Percentiles rank a stretch among this genome's conserved stretches.
These are phyloP conservation scores for Lampris megalopsis DNA, from an alignment of 2,113 vertebrate genomes.

Conservation along the genomic window DNA sequence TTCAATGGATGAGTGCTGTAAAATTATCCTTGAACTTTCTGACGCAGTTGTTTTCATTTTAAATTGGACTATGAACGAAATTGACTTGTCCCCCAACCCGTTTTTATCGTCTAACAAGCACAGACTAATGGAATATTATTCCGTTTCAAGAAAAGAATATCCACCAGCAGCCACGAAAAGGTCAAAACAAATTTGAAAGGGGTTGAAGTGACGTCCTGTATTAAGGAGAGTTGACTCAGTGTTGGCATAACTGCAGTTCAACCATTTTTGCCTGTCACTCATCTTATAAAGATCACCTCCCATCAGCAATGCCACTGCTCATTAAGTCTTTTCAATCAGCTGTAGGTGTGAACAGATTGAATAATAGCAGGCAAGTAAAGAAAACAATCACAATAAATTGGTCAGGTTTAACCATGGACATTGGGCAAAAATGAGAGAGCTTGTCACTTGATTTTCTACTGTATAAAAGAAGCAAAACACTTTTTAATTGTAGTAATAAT, in stretches of 20 bases:
- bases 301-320: constrained; percentile 5
- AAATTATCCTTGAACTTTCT: too few relatives aligned
- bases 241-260: constrained; percentile 16
- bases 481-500: too few relatives aligned
- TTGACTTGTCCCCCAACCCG: constrained; percentile 17
- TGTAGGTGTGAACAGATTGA: constrained; percentile 11
- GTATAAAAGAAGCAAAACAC: too few relatives aligned
- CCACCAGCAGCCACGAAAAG: constrained; percentile 3
- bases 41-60: constrained; percentile 15
- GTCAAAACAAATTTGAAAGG: background rate
- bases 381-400: background rate
- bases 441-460: background rate
- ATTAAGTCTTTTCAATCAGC: constrained; percentile 5
- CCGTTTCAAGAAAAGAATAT: background rate
- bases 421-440: background rate
- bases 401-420: background rate
- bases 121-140: background rate
- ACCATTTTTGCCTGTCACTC: constrained; percentile 29
- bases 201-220: background rate
- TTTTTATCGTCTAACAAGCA: constrained; percentile 36
- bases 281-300: constrained; percentile 23
- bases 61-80: constrained; percentile 33
- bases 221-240: constrained; percentile 23
- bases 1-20: background rate
- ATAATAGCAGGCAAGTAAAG: constrained; percentile 23